phyloP scores from a whole-genome alignment of 2,888 invertebrate genomes.

The Nasonia oneida region DNA sequence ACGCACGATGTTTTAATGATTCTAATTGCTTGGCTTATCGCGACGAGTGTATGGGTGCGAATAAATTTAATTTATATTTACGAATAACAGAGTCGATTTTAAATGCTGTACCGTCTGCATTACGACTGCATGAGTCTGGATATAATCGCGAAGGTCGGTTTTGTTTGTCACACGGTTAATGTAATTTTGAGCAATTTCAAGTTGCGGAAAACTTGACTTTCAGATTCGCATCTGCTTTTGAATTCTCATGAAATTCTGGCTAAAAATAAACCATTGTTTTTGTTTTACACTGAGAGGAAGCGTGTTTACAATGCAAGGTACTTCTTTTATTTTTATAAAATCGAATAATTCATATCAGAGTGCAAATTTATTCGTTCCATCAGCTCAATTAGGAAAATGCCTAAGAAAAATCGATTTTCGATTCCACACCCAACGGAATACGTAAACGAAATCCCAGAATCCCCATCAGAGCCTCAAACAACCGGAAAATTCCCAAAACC shows the following conservation, averaged over 20 bases:
- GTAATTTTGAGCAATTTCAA: not conserved
- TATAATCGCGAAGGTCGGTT: not conserved
- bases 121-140: not conserved
- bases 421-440: too few relatives aligned
- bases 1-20: not conserved
- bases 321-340: too few relatives aligned
- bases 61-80: not conserved
- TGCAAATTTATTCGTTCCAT: too few relatives aligned
- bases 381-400: too few relatives aligned
- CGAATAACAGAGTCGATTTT: not conserved
- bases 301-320: not conserved
- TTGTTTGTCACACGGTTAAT: not conserved
- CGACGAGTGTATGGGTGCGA: not conserved
- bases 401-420: too few relatives aligned
- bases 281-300: not conserved
- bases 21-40: not conserved
- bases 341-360: too few relatives aligned
- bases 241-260: not conserved
- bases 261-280: constrained; percentile 13
- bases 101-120: not conserved
- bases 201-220: not conserved
- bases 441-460: not conserved
- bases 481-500: not conserved
- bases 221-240: not conserved
- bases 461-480: not conserved